phyloP scores from a whole-genome alignment of 2,113 vertebrate genomes.

The Grammatotria lemairii region DNA sequence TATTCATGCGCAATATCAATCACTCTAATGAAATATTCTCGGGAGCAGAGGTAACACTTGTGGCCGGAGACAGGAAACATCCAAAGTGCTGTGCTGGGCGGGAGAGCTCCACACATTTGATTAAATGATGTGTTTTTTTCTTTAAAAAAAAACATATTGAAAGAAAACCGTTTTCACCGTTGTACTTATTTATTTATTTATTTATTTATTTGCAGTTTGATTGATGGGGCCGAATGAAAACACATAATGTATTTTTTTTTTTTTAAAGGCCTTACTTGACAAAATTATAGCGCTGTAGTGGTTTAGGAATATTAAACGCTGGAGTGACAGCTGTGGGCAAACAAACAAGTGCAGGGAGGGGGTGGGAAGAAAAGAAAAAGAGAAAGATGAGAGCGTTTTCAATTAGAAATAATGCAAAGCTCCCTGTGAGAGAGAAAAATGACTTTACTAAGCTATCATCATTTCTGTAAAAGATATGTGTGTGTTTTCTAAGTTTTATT shows the following conservation, averaged over 20 bases:
- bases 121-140: slow-evolving; percentile 1
- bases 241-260: neutral
- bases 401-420: neutral
- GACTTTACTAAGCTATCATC: neutral
- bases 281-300: neutral
- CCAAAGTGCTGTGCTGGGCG: slow-evolving; percentile 1
- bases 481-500: neutral
- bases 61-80: slow-evolving; percentile 3
- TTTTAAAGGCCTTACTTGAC: slow-evolving; percentile 17
- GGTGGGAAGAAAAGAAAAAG: neutral
- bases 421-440: neutral
- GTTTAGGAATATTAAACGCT: neutral
- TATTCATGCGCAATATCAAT: slow-evolving; percentile 54
- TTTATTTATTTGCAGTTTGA: neutral
- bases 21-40: slow-evolving; percentile 45
- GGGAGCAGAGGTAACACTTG: slow-evolving; percentile 16
- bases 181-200: neutral
- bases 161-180: neutral
- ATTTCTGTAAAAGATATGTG: neutral
- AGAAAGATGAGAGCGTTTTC: neutral
- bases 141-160: neutral
- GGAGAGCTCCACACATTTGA: neutral
- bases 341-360: neutral
- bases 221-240: slow-evolving; percentile 8
- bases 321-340: neutral